Conservation (phyloP, 2,113 vertebrate species). For the Budorcas taxicolor region DNA sequence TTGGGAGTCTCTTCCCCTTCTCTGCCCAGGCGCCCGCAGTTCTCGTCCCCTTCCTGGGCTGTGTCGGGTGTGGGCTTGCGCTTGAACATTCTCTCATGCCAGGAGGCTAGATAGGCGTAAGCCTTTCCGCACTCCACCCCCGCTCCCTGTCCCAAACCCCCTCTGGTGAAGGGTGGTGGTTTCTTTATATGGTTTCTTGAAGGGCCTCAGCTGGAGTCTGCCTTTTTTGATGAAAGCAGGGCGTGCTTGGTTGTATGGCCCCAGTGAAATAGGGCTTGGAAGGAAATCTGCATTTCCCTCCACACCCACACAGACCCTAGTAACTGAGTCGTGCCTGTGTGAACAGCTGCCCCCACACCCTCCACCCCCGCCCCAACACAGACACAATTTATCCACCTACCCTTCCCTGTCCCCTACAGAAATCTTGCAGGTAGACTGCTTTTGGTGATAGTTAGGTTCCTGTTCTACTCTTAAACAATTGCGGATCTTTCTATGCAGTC, state of each 20-base stretch:
- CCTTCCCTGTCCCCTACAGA: background rate
- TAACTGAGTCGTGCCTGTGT: background rate
- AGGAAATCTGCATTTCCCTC: constrained; percentile 59
- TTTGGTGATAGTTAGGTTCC: constrained; percentile 24
- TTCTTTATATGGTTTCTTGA: constrained; percentile 62
- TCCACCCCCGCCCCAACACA: background rate
- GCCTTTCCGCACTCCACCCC: constrained; percentile 34
- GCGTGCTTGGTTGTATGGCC: constrained; percentile 14
- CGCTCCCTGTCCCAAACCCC: constrained; percentile 54
- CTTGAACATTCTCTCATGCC: constrained; percentile 40
- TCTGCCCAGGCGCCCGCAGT: background rate
- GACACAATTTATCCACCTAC: constrained; percentile 25
- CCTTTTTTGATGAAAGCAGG: constrained; percentile 32
- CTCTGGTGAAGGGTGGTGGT: constrained; percentile 58
- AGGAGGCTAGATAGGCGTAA: background rate
- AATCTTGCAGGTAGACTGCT: background rate
- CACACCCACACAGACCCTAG: constrained; percentile 65
- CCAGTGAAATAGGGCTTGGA: constrained; percentile 40
- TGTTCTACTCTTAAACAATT: constrained; percentile 22
- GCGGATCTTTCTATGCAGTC: constrained; percentile 57
- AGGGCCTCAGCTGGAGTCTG: constrained; percentile 48
- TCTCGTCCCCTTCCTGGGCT: constrained; percentile 37
- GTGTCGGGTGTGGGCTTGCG: constrained; percentile 56
- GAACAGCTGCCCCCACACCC: constrained; percentile 22
- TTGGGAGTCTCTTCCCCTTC: background rate